A percentile compares a stretch with the other conserved stretches of the same genome.
phyloP scores from a whole-genome alignment of 2,797 vertebrate species.

The Taenioides sp. region DNA sequence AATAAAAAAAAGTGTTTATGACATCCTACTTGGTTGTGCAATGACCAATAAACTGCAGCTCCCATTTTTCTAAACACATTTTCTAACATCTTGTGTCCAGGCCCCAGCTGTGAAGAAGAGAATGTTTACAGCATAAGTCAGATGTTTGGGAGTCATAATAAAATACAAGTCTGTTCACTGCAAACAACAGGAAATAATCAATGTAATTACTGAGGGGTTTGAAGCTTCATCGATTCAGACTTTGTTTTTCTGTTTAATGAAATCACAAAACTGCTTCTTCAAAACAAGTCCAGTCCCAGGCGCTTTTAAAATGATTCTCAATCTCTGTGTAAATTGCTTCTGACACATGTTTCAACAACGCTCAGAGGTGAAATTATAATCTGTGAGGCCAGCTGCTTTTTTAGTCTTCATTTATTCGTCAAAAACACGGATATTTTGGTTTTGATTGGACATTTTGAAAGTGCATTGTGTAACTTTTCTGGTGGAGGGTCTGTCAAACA shows the following conservation, averaged over 20 bases:
- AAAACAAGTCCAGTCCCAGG: not conserved
- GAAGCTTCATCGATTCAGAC: conserved; percentile 46
- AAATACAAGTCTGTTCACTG: conserved; percentile 29
- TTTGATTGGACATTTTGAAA: not conserved
- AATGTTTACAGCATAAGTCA: too few species aligned
- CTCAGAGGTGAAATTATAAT: not conserved
- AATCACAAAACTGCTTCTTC: conserved; percentile 15
- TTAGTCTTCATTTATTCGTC: not conserved
- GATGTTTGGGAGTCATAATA: not conserved
- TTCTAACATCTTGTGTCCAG: too few species aligned
- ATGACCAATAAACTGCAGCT: too few species aligned
- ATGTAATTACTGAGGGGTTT: conserved; percentile 50
- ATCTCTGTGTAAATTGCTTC: not conserved
- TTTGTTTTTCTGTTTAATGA: conserved; percentile 29
- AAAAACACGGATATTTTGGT: not conserved
- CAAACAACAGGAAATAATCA: conserved; percentile 64
- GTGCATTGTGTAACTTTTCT: too few species aligned
- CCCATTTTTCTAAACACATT: too few species aligned
- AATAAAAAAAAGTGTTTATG: too few species aligned
- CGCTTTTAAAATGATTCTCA: not conserved
- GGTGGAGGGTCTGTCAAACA: too few species aligned
- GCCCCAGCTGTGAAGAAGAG: too few species aligned
- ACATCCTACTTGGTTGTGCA: too few species aligned
- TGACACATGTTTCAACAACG: not conserved
- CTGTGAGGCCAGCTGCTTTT: not conserved